Base-by-base conservation (phyloP, 2,797 vertebrate genomes). In the Pseudopleuronectes americanus region DNA sequence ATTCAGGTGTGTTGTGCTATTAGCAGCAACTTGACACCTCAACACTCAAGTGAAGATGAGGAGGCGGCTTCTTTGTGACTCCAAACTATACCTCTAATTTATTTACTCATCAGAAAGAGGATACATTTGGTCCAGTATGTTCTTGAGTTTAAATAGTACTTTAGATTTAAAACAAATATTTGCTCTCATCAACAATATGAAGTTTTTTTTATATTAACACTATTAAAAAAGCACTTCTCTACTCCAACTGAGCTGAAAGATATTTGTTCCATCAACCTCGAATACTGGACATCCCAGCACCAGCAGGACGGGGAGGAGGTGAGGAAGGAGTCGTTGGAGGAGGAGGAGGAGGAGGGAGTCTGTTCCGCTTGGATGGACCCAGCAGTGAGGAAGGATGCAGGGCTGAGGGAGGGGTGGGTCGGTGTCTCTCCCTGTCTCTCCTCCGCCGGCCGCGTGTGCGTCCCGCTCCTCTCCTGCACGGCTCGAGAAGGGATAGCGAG, bases 281-380 rank as follows among this genome's bases (percentile, higher is more conserved):
- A 57, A 49, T 10, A 47, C 17, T 75, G 76, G 79, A 76, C 68
- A 86, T 83, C 85, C 84, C 81, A 68, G 36, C 23, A 65, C 49
- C 16, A 49, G 51, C 31, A 54, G 43, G 16, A 31, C 19, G 10
- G 62, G 41, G 55, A 49, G 38, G 41, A 43, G 13, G 16, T 43
- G 53, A 52, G 23, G 72, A 52, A 63, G 57, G 53, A 71, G 70
- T 41, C 47, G 49, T 24, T 24, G 10, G 36, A 43, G 45, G 13
- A 57, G 23, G 58, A 62, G 52, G 4, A 43, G 59, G 49, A 26
- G 66, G 38, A 65, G 88, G 92, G 66, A 54, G 86, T 92, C 82
- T 84, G 92, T 94, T 95, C 93, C 92, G 94, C 95, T 94, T 94
- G 89, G 90, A 90, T 94, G 94, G 92, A 85, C 83, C 70, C 85